Conservation (phyloP, 2,797 vertebrate species). For the Lacerta agilis region DNA sequence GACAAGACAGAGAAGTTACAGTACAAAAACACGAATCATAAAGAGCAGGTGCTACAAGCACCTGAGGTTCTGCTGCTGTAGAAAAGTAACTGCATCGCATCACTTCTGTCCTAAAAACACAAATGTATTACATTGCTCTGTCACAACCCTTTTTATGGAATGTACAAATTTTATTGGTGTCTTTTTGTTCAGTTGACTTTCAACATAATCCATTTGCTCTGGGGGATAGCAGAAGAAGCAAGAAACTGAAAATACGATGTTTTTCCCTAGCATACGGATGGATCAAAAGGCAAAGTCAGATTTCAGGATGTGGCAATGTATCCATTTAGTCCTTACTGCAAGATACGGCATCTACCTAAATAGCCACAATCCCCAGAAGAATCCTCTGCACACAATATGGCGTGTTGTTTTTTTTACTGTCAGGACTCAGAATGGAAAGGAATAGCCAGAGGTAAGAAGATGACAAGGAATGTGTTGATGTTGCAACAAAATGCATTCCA, state of each 20-base stretch:
- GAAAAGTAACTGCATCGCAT: background rate
- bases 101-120: background rate
- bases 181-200: background rate
- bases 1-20: background rate
- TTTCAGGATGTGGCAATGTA: background rate
- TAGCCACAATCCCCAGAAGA: background rate
- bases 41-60: background rate
- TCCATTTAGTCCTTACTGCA: background rate
- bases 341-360: background rate
- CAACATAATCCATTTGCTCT: background rate
- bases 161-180: background rate
- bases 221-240: background rate
- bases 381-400: background rate
- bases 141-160: background rate
- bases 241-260: background rate
- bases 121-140: background rate
- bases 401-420: background rate
- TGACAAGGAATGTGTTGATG: background rate
- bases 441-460: background rate
- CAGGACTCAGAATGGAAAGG: background rate
- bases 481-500: background rate
- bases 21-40: background rate
- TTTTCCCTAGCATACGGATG: slow-evolving; percentile 4
- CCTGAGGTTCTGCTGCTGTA: background rate
- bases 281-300: background rate